Base-by-base conservation (phyloP, 2,888 invertebrate genomes). In the Bruchidius siliquastri region DNA sequence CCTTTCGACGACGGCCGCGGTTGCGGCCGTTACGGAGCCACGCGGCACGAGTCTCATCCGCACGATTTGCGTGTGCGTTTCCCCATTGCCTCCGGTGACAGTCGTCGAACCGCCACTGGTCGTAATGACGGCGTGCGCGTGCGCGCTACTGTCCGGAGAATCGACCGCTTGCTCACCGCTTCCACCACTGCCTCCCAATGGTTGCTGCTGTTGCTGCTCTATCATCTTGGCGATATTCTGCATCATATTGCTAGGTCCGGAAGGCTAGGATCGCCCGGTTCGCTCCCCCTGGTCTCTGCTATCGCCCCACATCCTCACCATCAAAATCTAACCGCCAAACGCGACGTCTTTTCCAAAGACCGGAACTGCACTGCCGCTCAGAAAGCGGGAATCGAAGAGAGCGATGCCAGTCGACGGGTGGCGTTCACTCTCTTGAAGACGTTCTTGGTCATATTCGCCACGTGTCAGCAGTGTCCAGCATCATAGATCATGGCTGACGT, bases 141-240 rank as follows among this genome's bases (percentile, higher is more conserved):
- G 81, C 86, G 86, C 87, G 82, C 83, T 85, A 75, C 84, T 84
- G 81, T 85, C 86, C 76, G 86, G 84, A 82, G 87, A 86, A 86
- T 87, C 87, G 85, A 87, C 86, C 85, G 87, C 86, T 77, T 89
- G 88, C 82, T 89, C 88, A 82, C 87, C 87, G 79, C 89, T 86
- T 80, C 88, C 85, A 30, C 30, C 30, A 8, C 30, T 49, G 18
- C 49, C 49, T 49, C 26, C 26, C 26, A 49, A 49, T 13, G 49
- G 49, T 49, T 49, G 49, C 49, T 49, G 49, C 68, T 67, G 68
- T 84, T 89, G 89, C 83, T 88, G 88, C 84, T 90, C 89, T 83
- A 90, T 89, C 86, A 90, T 90, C 82, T 90, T 89, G 83, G 88
- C 89, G 83, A 90, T 88, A 82, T 89, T 89, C 83, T 90, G 89